Conservation (phyloP, 2,888 invertebrate genomes). For the Rhimphoctona megacephalus region DNA sequence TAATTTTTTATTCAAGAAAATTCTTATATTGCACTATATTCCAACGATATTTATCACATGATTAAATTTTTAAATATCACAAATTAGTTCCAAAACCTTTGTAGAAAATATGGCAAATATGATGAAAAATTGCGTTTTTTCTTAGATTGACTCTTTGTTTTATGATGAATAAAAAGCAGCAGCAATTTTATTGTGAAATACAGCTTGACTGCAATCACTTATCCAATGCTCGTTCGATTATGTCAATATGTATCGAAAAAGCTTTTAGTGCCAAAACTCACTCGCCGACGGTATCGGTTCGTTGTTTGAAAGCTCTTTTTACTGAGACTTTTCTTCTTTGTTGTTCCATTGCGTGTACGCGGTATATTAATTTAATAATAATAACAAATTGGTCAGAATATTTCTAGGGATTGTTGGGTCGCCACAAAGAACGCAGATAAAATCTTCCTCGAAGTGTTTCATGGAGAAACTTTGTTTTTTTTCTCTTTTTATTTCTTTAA, state of each 20-base stretch:
- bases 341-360: slow-evolving; percentile 2
- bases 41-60: background rate
- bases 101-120: background rate
- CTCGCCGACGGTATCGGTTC: background rate
- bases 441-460: background rate
- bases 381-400: background rate
- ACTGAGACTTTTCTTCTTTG: slow-evolving; percentile 17
- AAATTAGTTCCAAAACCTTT: background rate
- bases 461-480: background rate
- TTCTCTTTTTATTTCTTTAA: background rate
- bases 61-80: background rate
- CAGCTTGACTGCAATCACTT: slow-evolving; percentile 55
- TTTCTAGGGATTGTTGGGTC: background rate
- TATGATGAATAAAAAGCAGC: background rate
- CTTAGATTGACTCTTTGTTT: background rate
- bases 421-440: background rate
- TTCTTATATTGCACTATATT: background rate
- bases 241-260: slow-evolving; percentile 57
- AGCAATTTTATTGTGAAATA: slow-evolving; percentile 15
- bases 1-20: background rate
- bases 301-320: slow-evolving; percentile 8
- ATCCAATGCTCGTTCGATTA: slow-evolving; percentile 36
- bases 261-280: slow-evolving; percentile 25
- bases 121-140: background rate
- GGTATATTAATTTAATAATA: slow-evolving; percentile 13